Evolutionary conservation across 2,113 vertebrate genomes (phyloP), one percentile per base, ranked within the genome.

Genomic region (Istiophorus platypterus): DNA sequence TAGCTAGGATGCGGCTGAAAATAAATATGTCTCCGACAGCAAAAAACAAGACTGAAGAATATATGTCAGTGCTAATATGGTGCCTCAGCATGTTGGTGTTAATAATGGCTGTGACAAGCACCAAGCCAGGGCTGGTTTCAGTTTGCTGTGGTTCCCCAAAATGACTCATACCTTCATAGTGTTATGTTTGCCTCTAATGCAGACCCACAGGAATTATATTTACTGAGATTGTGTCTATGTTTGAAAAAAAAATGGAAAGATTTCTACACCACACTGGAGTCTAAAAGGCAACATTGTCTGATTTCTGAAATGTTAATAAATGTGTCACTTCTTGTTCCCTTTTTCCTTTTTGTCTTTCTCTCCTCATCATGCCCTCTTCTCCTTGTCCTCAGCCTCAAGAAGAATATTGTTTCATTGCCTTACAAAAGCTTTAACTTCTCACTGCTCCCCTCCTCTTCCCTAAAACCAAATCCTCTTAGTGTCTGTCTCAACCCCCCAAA

Each of bases 201-300:
- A 41, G 64, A 9, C 67, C 51, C 47, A 51, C 14, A 58, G 59
- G 41, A 67, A 64, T 31, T 61, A 22, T 7, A 31, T 65, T 67
- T 17, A 77, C 61, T 72, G 59, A 17, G 49, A 61, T 59, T 80
- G 64, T 75, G 69, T 79, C 1, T 42, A 10, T 31, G 47, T 69
- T 68, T 31, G 41, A 64, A 45, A 52, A 64, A 45, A 52, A 34
- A 65, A 59, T 67, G n/a, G 39, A 73, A 63, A 20, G 52, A 75
- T 63, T 31, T 65, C 47, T 69, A 31, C 51, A 57, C 27, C 34
- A 17, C 13, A 26, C 26, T 72, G 54, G 24, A 47, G 82, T 79
- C 52, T 66, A 67, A 85, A 88, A 89, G 86, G 86, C 82, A 85
- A 76, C 85, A 39, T 76, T 7, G n/a, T 81, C 56, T 69, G 8